Evolutionary conservation across 2,888 invertebrate species (phyloP).

Genomic region (Phyto melanocephala): DNA sequence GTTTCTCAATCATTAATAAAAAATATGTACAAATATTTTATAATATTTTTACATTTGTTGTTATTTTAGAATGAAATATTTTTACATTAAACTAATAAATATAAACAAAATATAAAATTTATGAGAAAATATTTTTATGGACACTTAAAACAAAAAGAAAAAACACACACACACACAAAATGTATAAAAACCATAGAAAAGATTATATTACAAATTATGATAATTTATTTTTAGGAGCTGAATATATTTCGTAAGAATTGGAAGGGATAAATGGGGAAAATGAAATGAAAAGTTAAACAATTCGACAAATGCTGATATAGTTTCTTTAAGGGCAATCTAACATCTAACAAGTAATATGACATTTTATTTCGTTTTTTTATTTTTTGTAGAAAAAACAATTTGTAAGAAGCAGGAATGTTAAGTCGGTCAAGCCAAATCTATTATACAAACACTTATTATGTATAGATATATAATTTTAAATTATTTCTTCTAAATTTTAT

Average conservation of each 20-base stretch:
- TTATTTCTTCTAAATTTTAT: too few species aligned
- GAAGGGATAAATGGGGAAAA: background rate
- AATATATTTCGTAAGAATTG: background rate
- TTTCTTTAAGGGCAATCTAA: too few species aligned
- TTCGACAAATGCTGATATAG: background rate
- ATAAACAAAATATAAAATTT: background rate
- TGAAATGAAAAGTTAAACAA: background rate
- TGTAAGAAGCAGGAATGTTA: too few species aligned
- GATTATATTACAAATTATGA: slow-evolving; percentile 36
- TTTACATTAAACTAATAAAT: slow-evolving; percentile 11
- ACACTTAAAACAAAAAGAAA: background rate
- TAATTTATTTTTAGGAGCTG: background rate
- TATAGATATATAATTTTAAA: too few species aligned
- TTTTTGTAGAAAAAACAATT: too few species aligned
- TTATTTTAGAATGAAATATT: slow-evolving; percentile 19
- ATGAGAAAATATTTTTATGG: background rate
- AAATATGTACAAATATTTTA: slow-evolving; percentile 19
- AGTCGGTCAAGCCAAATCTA: too few species aligned
- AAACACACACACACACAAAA: too few species aligned
- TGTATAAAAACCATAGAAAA: slow-evolving; percentile 3
- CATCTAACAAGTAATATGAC: too few species aligned
- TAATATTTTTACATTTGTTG: slow-evolving; percentile 16
- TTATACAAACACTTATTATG: too few species aligned
- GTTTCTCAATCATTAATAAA: background rate
- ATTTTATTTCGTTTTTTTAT: too few species aligned